phyloP scores from a whole-genome alignment of 1,140 invertebrate genomes.

The Harpegnathos saltator region DNA sequence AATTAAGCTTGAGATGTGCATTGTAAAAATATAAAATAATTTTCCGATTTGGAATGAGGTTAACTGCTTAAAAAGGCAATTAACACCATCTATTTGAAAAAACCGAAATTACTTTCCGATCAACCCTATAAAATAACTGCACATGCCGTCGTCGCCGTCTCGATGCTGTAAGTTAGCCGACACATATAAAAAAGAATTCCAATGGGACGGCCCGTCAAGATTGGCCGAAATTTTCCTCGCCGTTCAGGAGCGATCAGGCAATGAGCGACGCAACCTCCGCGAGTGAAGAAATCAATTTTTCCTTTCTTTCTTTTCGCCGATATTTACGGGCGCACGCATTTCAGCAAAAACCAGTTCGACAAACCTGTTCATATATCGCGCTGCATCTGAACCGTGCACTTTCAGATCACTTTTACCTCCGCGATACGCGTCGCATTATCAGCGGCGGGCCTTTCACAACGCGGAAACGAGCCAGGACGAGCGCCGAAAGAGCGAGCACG shows the following conservation, averaged over 20 bases:
- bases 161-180: background rate
- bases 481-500: conserved; percentile 12
- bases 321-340: background rate
- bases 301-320: background rate
- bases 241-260: conserved; percentile 61
- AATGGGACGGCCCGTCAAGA: conserved; percentile 51
- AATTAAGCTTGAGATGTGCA: no score
- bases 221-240: conserved; percentile 54
- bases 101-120: no score
- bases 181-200: conserved; percentile 20
- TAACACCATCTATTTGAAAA: no score
- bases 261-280: conserved; percentile 36
- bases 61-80: no score
- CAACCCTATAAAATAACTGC: no score
- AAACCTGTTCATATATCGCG: conserved; percentile 66
- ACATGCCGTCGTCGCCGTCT: no score
- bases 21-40: no score
- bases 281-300: conserved; percentile 61
- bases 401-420: conserved; percentile 71
- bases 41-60: no score
- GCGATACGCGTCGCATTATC: conserved; percentile 62
- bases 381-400: conserved; percentile 54
- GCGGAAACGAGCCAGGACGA: conserved; percentile 10
- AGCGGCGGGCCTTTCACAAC: conserved; percentile 39
- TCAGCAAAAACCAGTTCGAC: conserved; percentile 59